phyloP scores from a whole-genome alignment of 1,140 invertebrate species.

The Neodiprion pinetum region DNA sequence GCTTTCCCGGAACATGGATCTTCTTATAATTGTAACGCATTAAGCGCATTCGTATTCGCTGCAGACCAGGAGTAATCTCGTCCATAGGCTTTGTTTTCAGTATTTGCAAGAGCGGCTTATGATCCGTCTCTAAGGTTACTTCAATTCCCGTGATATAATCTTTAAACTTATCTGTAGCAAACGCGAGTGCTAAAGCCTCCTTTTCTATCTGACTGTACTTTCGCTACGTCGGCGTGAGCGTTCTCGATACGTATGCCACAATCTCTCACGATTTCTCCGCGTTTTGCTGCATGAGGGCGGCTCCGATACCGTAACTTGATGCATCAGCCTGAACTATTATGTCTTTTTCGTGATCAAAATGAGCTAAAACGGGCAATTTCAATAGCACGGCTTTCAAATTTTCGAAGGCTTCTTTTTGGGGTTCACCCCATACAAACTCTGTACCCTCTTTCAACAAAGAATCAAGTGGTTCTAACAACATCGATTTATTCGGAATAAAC shows the following conservation, averaged over 20 bases:
- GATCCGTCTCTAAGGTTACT: constrained; percentile 59
- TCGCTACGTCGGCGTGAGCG: constrained; percentile 46
- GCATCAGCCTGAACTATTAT: constrained; percentile 34
- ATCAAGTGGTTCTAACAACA: constrained; percentile 35
- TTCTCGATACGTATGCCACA: constrained; percentile 49
- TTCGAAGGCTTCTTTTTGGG: constrained; percentile 27
- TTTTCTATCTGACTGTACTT: constrained; percentile 61
- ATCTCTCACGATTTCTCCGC: constrained; percentile 27
- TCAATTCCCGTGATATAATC: constrained; percentile 53
- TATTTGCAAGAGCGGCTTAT: constrained; percentile 54
- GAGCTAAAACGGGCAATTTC: constrained; percentile 20
- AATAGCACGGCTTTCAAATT: constrained; percentile 21
- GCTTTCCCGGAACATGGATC: constrained; percentile 41
- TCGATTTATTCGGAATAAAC: constrained; percentile 34
- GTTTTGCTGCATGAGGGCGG: not conserved
- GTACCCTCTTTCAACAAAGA: constrained; percentile 28
- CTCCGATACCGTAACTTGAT: constrained; percentile 22
- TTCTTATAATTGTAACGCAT: constrained; percentile 43
- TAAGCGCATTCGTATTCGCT: constrained; percentile 45
- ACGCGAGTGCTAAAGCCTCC: constrained; percentile 60
- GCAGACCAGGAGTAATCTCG: constrained; percentile 44
- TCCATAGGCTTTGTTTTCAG: constrained; percentile 40
- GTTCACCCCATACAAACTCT: constrained; percentile 24
- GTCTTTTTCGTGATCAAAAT: constrained; percentile 26
- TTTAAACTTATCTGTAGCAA: constrained; percentile 48